Conservation (phyloP, 2,113 vertebrate species). For the Macquaria ambigua region DNA sequence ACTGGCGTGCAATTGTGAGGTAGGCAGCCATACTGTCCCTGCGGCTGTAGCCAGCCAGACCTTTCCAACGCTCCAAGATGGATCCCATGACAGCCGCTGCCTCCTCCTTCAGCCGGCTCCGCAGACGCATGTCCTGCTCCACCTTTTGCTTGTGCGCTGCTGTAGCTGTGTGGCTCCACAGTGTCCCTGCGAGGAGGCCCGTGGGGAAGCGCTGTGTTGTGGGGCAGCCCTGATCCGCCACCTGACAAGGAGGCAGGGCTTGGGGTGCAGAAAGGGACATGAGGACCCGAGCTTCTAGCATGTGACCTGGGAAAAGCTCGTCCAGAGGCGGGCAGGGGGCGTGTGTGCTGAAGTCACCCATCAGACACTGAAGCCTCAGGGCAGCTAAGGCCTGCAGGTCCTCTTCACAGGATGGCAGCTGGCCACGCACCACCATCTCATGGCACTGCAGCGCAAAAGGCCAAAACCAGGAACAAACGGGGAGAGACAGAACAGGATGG, state of each 20-base stretch:
- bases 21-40: conserved; percentile 93
- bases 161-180: conserved; percentile 86
- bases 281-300: conserved; percentile 85
- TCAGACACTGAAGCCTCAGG: conserved; percentile 90
- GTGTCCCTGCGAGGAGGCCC: conserved; percentile 87
- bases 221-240: conserved; percentile 75
- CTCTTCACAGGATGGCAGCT: conserved; percentile 90
- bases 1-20: conserved; percentile 91
- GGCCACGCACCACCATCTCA: conserved; percentile 92
- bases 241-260: conserved; percentile 61
- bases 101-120: conserved; percentile 88
- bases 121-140: conserved; percentile 85
- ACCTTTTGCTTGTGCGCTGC: conserved; percentile 88
- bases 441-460: conserved; percentile 85
- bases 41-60: conserved; percentile 89
- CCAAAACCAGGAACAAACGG: conserved; percentile 13
- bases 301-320: conserved; percentile 85
- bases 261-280: conserved; percentile 73
- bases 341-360: conserved; percentile 90
- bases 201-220: conserved; percentile 77
- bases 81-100: conserved; percentile 85
- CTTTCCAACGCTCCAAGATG: conserved; percentile 94
- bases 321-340: conserved; percentile 88
- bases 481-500: background rate
- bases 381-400: conserved; percentile 91